Conservation (phyloP, 2,113 vertebrate genomes). For the Opisthocomus hoazin region DNA sequence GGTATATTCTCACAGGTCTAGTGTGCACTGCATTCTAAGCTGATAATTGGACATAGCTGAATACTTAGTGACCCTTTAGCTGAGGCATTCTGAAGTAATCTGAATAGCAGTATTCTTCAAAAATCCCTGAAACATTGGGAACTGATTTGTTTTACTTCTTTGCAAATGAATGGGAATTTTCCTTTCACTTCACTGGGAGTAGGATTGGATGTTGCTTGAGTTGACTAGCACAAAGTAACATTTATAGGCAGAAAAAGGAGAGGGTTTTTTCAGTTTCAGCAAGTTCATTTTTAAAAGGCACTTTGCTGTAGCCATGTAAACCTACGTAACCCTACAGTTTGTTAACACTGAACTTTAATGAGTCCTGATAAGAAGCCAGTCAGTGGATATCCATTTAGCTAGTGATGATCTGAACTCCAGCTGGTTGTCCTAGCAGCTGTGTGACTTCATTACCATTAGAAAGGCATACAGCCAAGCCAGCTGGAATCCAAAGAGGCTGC, state of each 20-base stretch:
- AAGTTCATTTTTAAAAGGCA: slow-evolving; percentile 68
- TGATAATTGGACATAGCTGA: slow-evolving; percentile 19
- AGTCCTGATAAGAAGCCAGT: slow-evolving; percentile 74
- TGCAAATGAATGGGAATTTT: slow-evolving; percentile 39
- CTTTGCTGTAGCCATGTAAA: slow-evolving; percentile 67
- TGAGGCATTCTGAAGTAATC: slow-evolving; percentile 16
- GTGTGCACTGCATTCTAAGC: neutral
- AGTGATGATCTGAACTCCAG: slow-evolving; percentile 76
- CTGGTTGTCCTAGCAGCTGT: slow-evolving; percentile 83
- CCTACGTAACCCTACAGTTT: slow-evolving; percentile 57
- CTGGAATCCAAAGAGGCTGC: slow-evolving; percentile 74
- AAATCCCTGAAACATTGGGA: slow-evolving; percentile 24
- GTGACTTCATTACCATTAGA: slow-evolving; percentile 82
- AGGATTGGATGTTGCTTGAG: neutral
- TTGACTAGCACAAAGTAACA: slow-evolving; percentile 47
- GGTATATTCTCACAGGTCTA: neutral
- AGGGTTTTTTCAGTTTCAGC: neutral
- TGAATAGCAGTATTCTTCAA: slow-evolving; percentile 56
- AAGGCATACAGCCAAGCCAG: slow-evolving; percentile 80
- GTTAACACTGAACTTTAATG: slow-evolving; percentile 70
- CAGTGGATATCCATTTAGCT: slow-evolving; percentile 75
- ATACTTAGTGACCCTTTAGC: neutral
- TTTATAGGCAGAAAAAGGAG: slow-evolving; percentile 7
- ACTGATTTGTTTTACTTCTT: slow-evolving; percentile 30
- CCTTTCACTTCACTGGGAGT: neutral